Percentiles rank a stretch among this genome's conserved stretches.
Evolutionary conservation across 2,113 vertebrate species (phyloP).

Genomic region (Epinephelus moara): DNA sequence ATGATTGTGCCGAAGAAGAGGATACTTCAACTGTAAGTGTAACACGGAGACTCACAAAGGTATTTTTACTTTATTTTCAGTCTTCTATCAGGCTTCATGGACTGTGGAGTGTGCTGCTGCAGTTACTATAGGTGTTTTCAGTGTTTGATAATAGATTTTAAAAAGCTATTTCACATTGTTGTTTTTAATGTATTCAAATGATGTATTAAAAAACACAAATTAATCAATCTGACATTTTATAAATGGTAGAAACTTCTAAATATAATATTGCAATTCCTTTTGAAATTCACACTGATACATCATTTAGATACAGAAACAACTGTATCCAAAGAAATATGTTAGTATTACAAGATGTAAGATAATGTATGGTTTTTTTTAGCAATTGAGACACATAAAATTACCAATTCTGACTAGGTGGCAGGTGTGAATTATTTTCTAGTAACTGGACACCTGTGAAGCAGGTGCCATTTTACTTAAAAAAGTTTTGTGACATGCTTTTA

Average conservation of each 20-base stretch:
- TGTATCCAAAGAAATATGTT: too few species aligned
- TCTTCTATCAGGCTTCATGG: background rate
- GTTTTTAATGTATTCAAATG: background rate
- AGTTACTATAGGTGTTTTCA: background rate
- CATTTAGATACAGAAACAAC: background rate
- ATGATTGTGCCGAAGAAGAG: background rate
- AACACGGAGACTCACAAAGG: background rate
- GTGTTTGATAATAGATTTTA: background rate
- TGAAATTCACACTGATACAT: background rate
- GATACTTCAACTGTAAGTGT: background rate
- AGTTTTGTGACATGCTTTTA: too few species aligned
- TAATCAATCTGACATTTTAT: background rate
- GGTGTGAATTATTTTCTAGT: background rate
- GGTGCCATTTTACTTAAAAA: background rate
- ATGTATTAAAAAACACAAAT: background rate
- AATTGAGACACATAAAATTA: background rate
- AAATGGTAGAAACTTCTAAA: background rate
- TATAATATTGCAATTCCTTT: background rate
- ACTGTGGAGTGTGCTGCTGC: background rate
- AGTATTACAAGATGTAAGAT: background rate
- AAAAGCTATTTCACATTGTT: background rate
- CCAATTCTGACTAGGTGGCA: background rate
- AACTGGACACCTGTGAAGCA: background rate
- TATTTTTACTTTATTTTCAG: conserved; percentile 2
- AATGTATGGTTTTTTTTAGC: background rate